Evolutionary conservation across 2,888 invertebrate genomes (phyloP).

Genomic region (Penaeus monodon): DNA sequence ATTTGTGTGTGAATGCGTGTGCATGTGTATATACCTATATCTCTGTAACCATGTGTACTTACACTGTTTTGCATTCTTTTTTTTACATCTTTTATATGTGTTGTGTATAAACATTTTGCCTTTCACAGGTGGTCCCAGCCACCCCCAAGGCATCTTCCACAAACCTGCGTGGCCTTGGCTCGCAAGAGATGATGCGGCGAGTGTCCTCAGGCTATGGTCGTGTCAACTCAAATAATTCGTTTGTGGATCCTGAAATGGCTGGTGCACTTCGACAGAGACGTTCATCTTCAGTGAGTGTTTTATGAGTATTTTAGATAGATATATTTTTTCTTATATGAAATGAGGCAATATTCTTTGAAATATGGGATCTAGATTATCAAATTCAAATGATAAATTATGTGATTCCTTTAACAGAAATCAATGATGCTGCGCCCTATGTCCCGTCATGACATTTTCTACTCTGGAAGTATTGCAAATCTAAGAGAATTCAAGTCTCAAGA

Average conservation of each 20-base stretch:
- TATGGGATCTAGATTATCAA: too few species aligned
- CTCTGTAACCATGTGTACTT: conserved; percentile 1
- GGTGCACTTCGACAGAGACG: conserved; percentile 40
- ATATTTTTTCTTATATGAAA: neutral
- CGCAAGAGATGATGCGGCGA: conserved; percentile 48
- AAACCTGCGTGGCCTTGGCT: conserved; percentile 57
- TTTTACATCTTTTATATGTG: neutral
- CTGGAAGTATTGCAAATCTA: conserved; percentile 92
- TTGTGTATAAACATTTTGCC: neutral
- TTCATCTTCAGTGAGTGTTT: conserved; percentile 47
- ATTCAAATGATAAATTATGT: too few species aligned
- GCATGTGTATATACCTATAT: conserved; percentile 8
- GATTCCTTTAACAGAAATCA: conserved; percentile 32
- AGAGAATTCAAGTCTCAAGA: conserved; percentile 71
- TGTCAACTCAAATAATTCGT: conserved; percentile 44
- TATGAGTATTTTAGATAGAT: too few species aligned
- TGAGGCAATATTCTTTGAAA: neutral
- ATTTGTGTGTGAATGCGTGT: neutral
- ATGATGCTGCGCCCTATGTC: conserved; percentile 66
- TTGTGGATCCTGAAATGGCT: conserved; percentile 43
- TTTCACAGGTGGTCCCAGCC: conserved; percentile 61
- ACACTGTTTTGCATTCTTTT: neutral
- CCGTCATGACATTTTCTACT: conserved; percentile 75
- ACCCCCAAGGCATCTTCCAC: conserved; percentile 58
- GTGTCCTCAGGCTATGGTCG: conserved; percentile 49